Evolutionary conservation across 1,140 invertebrate species (phyloP), one percentile per base, ranked within the genome.

Genomic region (Yoshiicerus persimilis): DNA sequence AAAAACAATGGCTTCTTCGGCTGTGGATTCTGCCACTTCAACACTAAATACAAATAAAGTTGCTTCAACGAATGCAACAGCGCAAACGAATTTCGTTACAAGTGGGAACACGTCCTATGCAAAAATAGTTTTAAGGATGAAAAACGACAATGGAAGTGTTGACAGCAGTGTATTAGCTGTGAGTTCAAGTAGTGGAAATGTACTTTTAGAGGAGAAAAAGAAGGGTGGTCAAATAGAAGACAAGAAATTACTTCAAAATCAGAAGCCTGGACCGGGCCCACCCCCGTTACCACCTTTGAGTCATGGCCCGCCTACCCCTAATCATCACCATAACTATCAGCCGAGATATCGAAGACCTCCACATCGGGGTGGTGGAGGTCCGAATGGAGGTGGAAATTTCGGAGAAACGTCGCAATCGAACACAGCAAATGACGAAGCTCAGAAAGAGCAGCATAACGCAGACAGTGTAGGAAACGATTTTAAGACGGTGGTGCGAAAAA

Each of bases 401-500:
- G 75, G 30, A 80, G 32, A 80, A 36, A 4, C 30, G n/a, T 32
- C 30, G 32, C 75, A 80, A n/a, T 80, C 34, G 13, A 80, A 34
- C n/a, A 20, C 16, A 5, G n/a, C 5, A n/a, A 80, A 80, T 36
- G 75, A 80, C 5, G 75, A 80, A n/a, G n/a, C 30, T 36, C 34
- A 36, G 34, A 34, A 80, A n/a, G 75, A 80, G 75, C 75, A 80
- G 20, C 32, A 36, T 5, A 80, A 80, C 20, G 30, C 32, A 8
- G 75, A 80, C 2, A 20, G 75, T 34, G n/a, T 80, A 34, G 75
- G 75, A 2, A 80, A 80, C 75, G 83, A 86, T 30, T 88, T 88
- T 75, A 84, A 86, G 25, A 88, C 87, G 16, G 87, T 88, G 25
- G 87, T 88, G n/a, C 34, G 87, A 11, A 88, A 88, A 80, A 84